A percentile compares a stretch with the other conserved stretches of the same genome.
Evolutionary conservation across 2,888 invertebrate genomes (phyloP).

Genomic region (Scaptomyza polygonia): DNA sequence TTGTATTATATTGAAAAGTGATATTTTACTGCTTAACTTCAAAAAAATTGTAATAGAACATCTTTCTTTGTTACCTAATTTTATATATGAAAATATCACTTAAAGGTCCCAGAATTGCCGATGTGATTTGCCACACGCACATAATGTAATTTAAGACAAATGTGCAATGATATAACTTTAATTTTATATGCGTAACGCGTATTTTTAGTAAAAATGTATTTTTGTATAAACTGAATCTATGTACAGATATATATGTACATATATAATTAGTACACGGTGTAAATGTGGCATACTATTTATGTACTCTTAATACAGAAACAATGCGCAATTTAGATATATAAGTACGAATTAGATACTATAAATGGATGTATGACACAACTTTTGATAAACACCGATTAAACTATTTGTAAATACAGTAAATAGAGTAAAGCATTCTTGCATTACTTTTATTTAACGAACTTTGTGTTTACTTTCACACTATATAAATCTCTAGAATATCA

Average conservation of each 20-base stretch:
- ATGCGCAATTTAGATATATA: conserved; percentile 56
- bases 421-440: background rate
- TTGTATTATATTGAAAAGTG: background rate
- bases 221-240: conserved; percentile 66
- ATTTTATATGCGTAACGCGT: conserved; percentile 71
- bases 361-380: conserved; percentile 52
- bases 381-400: conserved; percentile 59
- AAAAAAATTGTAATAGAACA: conserved; percentile 1
- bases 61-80: background rate
- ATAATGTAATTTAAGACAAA: conserved; percentile 39
- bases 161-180: conserved; percentile 54
- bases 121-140: conserved; percentile 11
- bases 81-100: background rate
- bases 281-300: conserved; percentile 45
- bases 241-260: conserved; percentile 33
- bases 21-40: background rate
- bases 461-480: background rate
- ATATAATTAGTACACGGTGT: conserved; percentile 31
- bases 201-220: conserved; percentile 80
- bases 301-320: conserved; percentile 47
- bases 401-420: conserved; percentile 49
- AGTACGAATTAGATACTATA: conserved; percentile 53
- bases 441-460: no score
- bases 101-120: conserved; percentile 54
- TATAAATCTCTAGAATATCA: background rate